These are phyloP conservation scores for Lindbergichthys nudifrons DNA, from an alignment of 2,797 vertebrate genomes.

Conservation along the genomic window DNA sequence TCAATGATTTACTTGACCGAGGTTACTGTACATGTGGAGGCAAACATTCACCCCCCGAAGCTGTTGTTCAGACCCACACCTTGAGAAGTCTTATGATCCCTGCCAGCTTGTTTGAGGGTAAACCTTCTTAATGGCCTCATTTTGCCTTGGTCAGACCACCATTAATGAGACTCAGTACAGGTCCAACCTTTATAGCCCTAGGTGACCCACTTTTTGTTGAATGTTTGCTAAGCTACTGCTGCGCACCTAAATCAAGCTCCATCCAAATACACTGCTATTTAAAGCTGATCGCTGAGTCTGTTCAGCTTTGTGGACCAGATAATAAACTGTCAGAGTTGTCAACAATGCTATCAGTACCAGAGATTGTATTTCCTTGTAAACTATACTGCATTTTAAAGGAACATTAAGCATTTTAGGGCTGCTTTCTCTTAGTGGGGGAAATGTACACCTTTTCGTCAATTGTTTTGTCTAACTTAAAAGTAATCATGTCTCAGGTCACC, in stretches of 20 bases:
- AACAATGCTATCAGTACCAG: neutral
- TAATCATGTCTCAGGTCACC: neutral
- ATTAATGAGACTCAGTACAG: constrained; percentile 39
- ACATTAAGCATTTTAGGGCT: neutral
- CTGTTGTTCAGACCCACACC: constrained; percentile 36
- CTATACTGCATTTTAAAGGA: neutral
- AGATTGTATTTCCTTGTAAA: neutral
- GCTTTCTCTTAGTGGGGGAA: neutral
- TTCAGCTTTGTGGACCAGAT: neutral
- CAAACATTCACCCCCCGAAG: constrained; percentile 56
- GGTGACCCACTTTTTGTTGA: constrained; percentile 37
- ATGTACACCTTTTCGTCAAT: neutral
- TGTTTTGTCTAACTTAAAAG: neutral
- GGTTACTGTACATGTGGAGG: constrained; percentile 70
- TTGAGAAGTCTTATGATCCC: constrained; percentile 43
- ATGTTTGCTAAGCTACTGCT: constrained; percentile 22
- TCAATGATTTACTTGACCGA: constrained; percentile 76
- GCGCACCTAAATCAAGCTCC: constrained; percentile 5
- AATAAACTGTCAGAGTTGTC: constrained; percentile 4
- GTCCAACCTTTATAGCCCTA: neutral
- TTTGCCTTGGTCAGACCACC: constrained; percentile 33
- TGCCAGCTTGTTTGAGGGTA: constrained; percentile 26
- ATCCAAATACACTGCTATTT: constrained; percentile 13
- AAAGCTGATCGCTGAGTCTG: neutral
- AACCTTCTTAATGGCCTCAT: constrained; percentile 54